Evolutionary conservation across 2,113 vertebrate genomes (phyloP), one percentile per base, ranked within the genome.

Genomic region (Pteropus alecto): DNA sequence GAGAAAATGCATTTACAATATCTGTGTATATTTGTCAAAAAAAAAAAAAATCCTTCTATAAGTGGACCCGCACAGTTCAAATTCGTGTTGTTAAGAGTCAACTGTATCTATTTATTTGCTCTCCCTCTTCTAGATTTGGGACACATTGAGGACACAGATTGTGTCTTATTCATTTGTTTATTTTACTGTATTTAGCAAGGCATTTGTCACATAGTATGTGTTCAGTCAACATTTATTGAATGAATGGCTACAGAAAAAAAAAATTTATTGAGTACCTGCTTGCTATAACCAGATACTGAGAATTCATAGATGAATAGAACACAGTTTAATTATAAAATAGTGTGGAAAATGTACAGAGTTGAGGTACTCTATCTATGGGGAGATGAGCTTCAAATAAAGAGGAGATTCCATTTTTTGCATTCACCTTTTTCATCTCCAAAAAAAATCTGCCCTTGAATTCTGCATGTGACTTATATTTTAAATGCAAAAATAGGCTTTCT

Each of bases 381-480:
- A 38, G 61, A 51, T 35, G 35, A 93, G 24, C 38, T 67, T 87
- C 81, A 92, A 28, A 60, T 81, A 48, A 68, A 76, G 33, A 38
- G 3, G n/a, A 18, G 24, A 73, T 26, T 38, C 0, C 5, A 14
- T 96, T 79, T 78, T 35, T 83, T 81, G 30, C 43, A 95, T 8
- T 84, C 13, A 58, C 43, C 48, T 73, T 83, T 90, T 87, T 38
- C 19, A 43, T 65, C 18, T 79, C 10, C 41, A 56, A 65, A 63
- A 63, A 84, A n/a, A 79, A 15, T 79, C 11, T 89, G 24, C 16
- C 77, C 46, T 87, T 92, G 33, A 74, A 54, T 82, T 93, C 65
- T 65, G 78, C 14, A n/a, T 83, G 15, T 89, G 73, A 74, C 43
- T 56, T 97, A 6, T 79, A 89, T 71, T 93, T 93, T 91, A 73